Conservation (phyloP, 2,113 vertebrate genomes). For the Megatriorchis doriae region DNA sequence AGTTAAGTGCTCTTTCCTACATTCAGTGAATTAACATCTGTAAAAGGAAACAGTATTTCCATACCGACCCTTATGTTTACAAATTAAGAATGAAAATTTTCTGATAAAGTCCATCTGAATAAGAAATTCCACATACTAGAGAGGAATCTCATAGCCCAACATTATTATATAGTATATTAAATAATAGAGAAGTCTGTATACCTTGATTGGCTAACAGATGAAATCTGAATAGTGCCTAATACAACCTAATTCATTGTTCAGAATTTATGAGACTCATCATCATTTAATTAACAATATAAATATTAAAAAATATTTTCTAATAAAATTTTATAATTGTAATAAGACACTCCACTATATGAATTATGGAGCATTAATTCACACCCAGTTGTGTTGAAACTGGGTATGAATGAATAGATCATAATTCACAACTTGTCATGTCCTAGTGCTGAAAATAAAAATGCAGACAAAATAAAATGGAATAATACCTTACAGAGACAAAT, state of each 20-base stretch:
- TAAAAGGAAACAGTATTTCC: not conserved
- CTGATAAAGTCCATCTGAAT: not conserved
- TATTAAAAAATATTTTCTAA: constrained; percentile 77
- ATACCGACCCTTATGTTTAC: not conserved
- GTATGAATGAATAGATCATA: constrained; percentile 66
- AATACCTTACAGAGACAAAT: constrained; percentile 35
- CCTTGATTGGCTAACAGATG: constrained; percentile 59
- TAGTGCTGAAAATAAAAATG: constrained; percentile 65
- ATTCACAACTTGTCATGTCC: constrained; percentile 50
- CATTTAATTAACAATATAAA: constrained; percentile 79
- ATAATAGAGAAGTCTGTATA: constrained; percentile 33
- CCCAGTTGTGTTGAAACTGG: constrained; percentile 68
- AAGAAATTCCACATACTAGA: not conserved
- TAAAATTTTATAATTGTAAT: constrained; percentile 78
- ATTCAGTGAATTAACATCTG: not conserved
- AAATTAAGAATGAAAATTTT: not conserved
- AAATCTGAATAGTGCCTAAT: constrained; percentile 63
- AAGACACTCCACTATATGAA: constrained; percentile 65
- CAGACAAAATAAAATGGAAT: constrained; percentile 52
- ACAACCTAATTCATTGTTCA: constrained; percentile 62
- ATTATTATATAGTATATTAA: not conserved
- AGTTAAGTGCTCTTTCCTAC: not conserved
- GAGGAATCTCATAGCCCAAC: not conserved
- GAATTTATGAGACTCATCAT: constrained; percentile 71
- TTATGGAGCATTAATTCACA: constrained; percentile 72